Evolutionary conservation across 2,888 invertebrate genomes (phyloP).

Genomic region (Lumbricus terrestris): DNA sequence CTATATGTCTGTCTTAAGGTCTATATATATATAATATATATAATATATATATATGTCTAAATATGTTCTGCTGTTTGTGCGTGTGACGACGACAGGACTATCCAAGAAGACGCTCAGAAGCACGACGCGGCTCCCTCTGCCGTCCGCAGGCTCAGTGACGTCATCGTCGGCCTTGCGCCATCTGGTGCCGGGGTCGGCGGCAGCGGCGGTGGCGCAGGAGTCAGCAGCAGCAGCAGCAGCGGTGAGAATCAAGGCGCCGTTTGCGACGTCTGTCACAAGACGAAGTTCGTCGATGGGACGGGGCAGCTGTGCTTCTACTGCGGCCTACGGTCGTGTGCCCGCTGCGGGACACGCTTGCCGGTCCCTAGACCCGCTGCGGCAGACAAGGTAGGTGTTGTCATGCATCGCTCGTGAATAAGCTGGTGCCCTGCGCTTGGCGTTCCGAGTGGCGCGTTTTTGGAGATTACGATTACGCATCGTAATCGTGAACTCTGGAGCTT

Average conservation of each 20-base stretch:
- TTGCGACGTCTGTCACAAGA: conserved; percentile 98
- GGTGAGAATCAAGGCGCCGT: conserved; percentile 80
- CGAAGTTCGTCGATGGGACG: conserved; percentile 98
- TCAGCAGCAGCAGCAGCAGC: too few species aligned
- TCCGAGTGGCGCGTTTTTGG: too few species aligned
- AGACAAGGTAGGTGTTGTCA: background rate
- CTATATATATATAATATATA: too few species aligned
- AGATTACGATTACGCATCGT: too few species aligned
- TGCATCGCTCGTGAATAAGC: too few species aligned
- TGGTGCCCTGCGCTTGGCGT: too few species aligned
- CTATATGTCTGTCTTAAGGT: too few species aligned
- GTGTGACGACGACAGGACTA: background rate
- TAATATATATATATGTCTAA: too few species aligned
- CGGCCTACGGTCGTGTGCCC: conserved; percentile 86
- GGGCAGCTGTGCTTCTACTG: conserved; percentile 99
- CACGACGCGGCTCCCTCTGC: background rate
- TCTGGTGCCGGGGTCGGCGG: background rate
- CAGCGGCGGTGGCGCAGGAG: background rate
- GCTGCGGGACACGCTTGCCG: conserved; percentile 91
- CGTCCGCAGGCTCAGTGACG: background rate
- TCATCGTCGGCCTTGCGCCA: background rate
- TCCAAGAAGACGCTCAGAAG: background rate
- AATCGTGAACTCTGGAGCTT: too few species aligned
- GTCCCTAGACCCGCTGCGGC: conserved; percentile 56
- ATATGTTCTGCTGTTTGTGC: background rate